Conservation (phyloP, 2,888 invertebrate genomes). For the Ormyrus rosae region DNA sequence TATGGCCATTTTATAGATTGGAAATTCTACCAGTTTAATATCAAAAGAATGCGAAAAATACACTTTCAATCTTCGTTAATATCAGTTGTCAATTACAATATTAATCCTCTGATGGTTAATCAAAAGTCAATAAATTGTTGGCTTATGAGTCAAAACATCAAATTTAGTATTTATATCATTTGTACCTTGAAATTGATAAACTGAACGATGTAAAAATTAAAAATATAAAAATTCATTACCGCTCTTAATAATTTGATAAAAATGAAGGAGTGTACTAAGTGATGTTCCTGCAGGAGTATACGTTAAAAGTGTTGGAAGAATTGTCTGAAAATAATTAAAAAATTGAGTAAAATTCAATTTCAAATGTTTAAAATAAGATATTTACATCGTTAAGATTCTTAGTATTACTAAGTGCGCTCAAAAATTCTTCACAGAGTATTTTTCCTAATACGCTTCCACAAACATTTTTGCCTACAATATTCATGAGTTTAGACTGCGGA, state of each 20-base stretch:
- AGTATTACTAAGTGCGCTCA: neutral
- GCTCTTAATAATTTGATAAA: neutral
- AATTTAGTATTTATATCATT: neutral
- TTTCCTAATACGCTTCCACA: neutral
- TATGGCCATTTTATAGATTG: too few species aligned
- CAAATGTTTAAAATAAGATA: neutral
- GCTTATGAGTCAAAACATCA: too few species aligned
- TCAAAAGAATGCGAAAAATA: too few species aligned
- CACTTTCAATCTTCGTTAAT: too few species aligned
- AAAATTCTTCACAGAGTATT: slow-evolving; percentile 5
- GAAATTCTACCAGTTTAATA: too few species aligned
- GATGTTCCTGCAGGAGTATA: slow-evolving; percentile 26
- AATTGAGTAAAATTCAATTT: neutral
- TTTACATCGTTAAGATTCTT: slow-evolving; percentile 10
- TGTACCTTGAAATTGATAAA: neutral
- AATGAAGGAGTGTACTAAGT: slow-evolving; percentile 1
- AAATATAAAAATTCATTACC: neutral
- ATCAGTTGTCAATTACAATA: too few species aligned
- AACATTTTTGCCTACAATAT: slow-evolving; percentile 22
- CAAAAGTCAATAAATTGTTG: too few species aligned
- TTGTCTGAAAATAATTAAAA: neutral
- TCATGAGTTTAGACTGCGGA: slow-evolving; percentile 31
- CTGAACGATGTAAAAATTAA: neutral
- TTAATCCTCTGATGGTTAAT: too few species aligned
- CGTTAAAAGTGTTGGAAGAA: neutral